Percentiles rank a stretch among this genome's conserved stretches.
phyloP scores from a whole-genome alignment of 2,888 invertebrate species.

The Apantesis nais region DNA sequence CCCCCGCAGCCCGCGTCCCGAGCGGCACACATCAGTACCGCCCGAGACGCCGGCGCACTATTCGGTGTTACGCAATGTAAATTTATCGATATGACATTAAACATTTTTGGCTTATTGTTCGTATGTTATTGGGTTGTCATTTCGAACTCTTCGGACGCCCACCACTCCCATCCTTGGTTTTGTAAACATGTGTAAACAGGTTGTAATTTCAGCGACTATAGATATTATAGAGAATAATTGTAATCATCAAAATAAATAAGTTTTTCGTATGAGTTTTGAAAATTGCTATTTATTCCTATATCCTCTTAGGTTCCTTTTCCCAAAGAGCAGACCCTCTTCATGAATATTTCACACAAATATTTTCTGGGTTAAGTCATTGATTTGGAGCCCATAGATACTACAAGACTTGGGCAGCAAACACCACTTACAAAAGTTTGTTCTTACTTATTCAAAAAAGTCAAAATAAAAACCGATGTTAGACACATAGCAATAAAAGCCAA shows the following conservation, averaged over 20 bases:
- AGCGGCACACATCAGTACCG: conserved; percentile 4
- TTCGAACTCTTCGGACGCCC: conserved; percentile 46
- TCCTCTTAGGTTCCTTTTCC: conserved; percentile 20
- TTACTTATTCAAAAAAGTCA: too few species aligned
- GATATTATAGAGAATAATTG: conserved; percentile 52
- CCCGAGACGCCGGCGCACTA: conserved; percentile 27
- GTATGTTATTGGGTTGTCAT: conserved; percentile 77
- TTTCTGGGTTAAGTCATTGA: too few species aligned
- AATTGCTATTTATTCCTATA: conserved; percentile 45
- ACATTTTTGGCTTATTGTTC: conserved; percentile 85
- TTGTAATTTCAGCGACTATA: conserved; percentile 53
- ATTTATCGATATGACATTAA: conserved; percentile 84
- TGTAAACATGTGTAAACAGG: conserved; percentile 43
- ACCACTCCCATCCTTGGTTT: conserved; percentile 41
- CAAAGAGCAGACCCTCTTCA: background rate
- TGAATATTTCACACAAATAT: background rate
- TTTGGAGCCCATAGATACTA: too few species aligned
- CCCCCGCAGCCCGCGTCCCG: conserved; percentile 36
- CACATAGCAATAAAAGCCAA: too few species aligned
- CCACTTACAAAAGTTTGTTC: too few species aligned
- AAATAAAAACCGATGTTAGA: too few species aligned
- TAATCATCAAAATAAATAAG: conserved; percentile 53
- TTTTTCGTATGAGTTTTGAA: conserved; percentile 51
- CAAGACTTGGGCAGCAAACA: background rate
- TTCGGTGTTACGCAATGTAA: conserved; percentile 83